Percentiles rank a stretch among this genome's conserved stretches.
phyloP scores from a whole-genome alignment of 2,797 vertebrate genomes.

The Schizopygopsis pylzovi region DNA sequence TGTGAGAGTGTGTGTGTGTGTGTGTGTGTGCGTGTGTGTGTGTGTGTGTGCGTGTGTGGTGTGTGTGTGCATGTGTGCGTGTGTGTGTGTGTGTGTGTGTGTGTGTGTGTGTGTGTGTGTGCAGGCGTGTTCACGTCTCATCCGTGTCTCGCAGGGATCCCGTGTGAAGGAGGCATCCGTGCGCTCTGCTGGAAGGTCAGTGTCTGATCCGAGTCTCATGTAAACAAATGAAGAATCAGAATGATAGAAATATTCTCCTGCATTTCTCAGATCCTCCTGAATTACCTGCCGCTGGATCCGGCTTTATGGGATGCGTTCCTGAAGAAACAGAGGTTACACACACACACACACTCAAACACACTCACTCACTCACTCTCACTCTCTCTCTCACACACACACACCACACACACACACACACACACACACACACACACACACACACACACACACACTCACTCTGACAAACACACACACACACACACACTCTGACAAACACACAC shows the following conservation, averaged over 20 bases:
- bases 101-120: too few relatives aligned
- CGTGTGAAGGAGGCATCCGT: conserved; percentile 94
- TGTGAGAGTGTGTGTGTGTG: too few relatives aligned
- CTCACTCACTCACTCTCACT: too few relatives aligned
- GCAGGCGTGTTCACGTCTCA: not conserved
- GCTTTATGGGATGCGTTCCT: conserved; percentile 89
- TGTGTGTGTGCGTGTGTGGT: not conserved
- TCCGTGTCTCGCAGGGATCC: conserved; percentile 83
- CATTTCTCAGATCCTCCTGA: conserved; percentile 87
- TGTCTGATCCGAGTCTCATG: conserved; percentile 43
- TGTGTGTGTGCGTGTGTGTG: too few relatives aligned
- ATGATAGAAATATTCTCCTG: not conserved
- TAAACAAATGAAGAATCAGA: not conserved
- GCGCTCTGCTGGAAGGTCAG: conserved; percentile 97
- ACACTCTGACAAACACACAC: too few relatives aligned
- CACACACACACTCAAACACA: not conserved
- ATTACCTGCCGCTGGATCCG: conserved; percentile 93
- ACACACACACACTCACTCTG: too few relatives aligned
- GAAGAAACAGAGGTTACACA: conserved; percentile 89
- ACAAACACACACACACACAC: too few relatives aligned
- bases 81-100: not conserved
- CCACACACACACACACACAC: too few relatives aligned
- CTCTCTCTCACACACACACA: too few relatives aligned
- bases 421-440: too few relatives aligned
- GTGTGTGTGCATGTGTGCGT: not conserved